Conservation (phyloP, 2,888 invertebrate genomes). For the Ormyrus labotus region DNA sequence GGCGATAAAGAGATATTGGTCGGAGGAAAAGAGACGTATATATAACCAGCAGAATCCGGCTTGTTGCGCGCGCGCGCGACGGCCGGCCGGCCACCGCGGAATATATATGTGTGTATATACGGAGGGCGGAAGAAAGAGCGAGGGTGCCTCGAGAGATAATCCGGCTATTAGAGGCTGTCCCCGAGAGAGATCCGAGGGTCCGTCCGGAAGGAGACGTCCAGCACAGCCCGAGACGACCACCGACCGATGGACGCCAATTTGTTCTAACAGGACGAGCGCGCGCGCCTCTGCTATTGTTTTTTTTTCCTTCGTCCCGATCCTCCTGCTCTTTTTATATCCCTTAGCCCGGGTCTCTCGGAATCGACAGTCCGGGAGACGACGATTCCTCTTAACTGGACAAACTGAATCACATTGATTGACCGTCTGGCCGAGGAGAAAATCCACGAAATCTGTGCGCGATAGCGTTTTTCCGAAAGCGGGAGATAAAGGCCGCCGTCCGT, state of each 20-base stretch:
- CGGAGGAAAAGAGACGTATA: not conserved
- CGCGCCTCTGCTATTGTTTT: constrained; percentile 57
- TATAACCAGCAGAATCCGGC: not conserved
- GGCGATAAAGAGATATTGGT: constrained; percentile 25
- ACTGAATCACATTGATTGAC: constrained; percentile 74
- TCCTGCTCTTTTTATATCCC: constrained; percentile 63
- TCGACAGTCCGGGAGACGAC: constrained; percentile 44
- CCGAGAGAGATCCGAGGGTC: constrained; percentile 71
- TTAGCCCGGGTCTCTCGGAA: constrained; percentile 56
- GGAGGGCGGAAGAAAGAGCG: constrained; percentile 64
- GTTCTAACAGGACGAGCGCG: constrained; percentile 71
- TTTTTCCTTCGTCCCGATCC: constrained; percentile 57
- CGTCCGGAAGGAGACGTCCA: constrained; percentile 11
- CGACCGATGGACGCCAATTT: constrained; percentile 66
- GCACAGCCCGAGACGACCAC: not conserved
- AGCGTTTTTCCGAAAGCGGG: constrained; percentile 22
- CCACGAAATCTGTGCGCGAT: constrained; percentile 29
- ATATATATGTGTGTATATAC: not conserved
- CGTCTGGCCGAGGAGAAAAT: constrained; percentile 59
- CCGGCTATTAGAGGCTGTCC: constrained; percentile 75
- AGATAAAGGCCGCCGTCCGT: not conserved
- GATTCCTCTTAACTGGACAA: constrained; percentile 65
- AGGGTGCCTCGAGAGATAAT: constrained; percentile 67
- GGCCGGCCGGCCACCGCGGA: too few species aligned
- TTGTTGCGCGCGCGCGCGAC: not conserved